These are phyloP conservation scores for Oryzias javanicus DNA, from an alignment of 2,113 vertebrate species.

Conservation along the genomic window DNA sequence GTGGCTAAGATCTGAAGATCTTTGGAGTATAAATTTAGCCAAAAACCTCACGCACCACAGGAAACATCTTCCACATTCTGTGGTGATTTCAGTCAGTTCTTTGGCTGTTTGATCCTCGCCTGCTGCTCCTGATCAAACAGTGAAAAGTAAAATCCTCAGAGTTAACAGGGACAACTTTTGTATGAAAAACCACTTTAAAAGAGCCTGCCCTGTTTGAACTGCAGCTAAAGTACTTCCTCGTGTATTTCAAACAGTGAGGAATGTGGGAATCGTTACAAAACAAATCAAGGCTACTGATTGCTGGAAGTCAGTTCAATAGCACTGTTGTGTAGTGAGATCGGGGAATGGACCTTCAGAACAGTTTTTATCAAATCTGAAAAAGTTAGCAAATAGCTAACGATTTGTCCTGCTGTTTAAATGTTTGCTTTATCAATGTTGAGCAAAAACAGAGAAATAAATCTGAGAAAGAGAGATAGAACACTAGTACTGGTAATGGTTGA, in stretches of 20 bases:
- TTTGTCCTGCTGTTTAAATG: too few species aligned
- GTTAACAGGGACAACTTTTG: constrained; percentile 10
- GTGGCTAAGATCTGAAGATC: constrained; percentile 39
- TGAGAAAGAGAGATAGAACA: too few species aligned
- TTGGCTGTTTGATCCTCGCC: constrained; percentile 2
- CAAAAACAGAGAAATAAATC: too few species aligned
- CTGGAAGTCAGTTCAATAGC: constrained; percentile 52
- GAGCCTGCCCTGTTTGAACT: constrained; percentile 46
- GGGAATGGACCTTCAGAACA: constrained; percentile 4
- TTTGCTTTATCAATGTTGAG: too few species aligned
- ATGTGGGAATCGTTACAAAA: constrained; percentile 39
- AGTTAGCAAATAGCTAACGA: constrained; percentile 1
- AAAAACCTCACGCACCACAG: constrained; percentile 39
- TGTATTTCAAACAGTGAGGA: constrained; percentile 48
- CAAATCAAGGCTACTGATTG: constrained; percentile 27
- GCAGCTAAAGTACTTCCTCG: constrained; percentile 40
- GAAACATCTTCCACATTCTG: constrained; percentile 57
- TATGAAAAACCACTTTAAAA: constrained; percentile 52
- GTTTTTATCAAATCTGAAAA: constrained; percentile 1
- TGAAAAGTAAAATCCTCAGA: constrained; percentile 16
- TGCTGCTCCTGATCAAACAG: constrained; percentile 30
- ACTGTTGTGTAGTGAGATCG: constrained; percentile 45
- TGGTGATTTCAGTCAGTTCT: constrained; percentile 13
- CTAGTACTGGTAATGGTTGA: too few species aligned
- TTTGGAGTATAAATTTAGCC: constrained; percentile 52